These are phyloP conservation scores for Alouatta palliata DNA, from an alignment of 2,113 vertebrate species.

Conservation along the genomic window DNA sequence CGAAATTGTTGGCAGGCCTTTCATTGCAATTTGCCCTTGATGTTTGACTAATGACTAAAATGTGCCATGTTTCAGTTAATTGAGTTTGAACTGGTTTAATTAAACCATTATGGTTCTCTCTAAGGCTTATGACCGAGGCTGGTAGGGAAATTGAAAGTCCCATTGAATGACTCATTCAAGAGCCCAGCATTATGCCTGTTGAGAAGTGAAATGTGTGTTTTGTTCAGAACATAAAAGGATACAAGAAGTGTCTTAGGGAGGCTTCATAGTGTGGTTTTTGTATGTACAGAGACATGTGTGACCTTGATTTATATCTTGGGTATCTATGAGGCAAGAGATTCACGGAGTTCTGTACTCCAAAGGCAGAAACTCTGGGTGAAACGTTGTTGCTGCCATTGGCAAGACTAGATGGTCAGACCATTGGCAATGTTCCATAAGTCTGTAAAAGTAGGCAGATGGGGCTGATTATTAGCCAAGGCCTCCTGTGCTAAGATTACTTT, in stretches of 20 bases:
- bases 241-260: background rate
- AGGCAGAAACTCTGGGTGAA: background rate
- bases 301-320: background rate
- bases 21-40: conserved; percentile 3
- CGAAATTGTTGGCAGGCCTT: background rate
- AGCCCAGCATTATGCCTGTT: background rate
- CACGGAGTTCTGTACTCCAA: background rate
- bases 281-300: background rate
- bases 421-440: background rate
- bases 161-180: background rate
- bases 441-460: background rate
- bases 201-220: background rate
- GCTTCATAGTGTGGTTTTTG: background rate
- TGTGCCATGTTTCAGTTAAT: conserved; percentile 9
- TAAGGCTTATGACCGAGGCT: background rate
- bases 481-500: background rate
- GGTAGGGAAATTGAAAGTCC: background rate
- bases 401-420: background rate
- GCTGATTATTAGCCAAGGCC: background rate
- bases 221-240: background rate
- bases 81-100: conserved; percentile 40
- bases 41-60: background rate
- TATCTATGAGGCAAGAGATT: background rate
- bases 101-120: conserved; percentile 28
- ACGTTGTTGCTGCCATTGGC: background rate